These are phyloP conservation scores for Gouania willdenowi DNA, from an alignment of 2,797 vertebrate genomes.

Conservation along the genomic window DNA sequence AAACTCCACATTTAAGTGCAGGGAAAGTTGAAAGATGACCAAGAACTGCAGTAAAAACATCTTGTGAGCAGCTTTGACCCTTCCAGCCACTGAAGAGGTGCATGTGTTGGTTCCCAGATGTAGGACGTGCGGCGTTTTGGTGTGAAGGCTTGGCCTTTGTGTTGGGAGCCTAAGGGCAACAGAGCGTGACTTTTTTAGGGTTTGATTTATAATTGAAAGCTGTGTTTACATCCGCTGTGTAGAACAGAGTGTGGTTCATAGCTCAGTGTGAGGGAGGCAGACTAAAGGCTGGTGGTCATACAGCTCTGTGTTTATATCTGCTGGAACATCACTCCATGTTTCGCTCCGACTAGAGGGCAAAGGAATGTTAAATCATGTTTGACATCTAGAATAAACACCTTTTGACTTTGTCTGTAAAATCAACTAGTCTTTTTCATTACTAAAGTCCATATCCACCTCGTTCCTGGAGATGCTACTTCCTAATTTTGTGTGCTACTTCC, in stretches of 20 bases:
- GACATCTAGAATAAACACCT: too few species aligned
- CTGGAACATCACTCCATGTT: constrained; percentile 35
- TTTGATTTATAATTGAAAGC: constrained; percentile 68
- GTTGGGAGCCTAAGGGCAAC: constrained; percentile 35
- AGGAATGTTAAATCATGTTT: constrained; percentile 56
- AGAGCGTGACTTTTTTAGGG: constrained; percentile 40
- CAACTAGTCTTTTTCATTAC: too few species aligned
- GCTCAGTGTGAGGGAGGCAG: constrained; percentile 18
- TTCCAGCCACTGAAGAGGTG: too few species aligned
- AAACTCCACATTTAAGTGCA: too few species aligned
- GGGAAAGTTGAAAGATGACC: too few species aligned
- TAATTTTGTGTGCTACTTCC: too few species aligned
- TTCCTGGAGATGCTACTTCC: too few species aligned
- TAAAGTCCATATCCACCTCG: too few species aligned
- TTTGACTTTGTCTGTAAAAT: too few species aligned
- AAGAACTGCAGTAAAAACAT: too few species aligned
- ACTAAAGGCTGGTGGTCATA: constrained; percentile 30
- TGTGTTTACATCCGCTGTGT: constrained; percentile 62
- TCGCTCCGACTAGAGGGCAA: constrained; percentile 10
- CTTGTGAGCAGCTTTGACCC: too few species aligned
- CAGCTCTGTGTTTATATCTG: constrained; percentile 44
- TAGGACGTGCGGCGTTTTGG: constrained; percentile 28
- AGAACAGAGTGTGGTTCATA: constrained; percentile 40
- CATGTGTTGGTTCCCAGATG: too few species aligned
- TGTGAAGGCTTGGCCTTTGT: constrained; percentile 47